Evolutionary conservation across 2,888 invertebrate genomes (phyloP), one percentile per base, ranked within the genome.

Genomic region (Diplazon laetatorius): DNA sequence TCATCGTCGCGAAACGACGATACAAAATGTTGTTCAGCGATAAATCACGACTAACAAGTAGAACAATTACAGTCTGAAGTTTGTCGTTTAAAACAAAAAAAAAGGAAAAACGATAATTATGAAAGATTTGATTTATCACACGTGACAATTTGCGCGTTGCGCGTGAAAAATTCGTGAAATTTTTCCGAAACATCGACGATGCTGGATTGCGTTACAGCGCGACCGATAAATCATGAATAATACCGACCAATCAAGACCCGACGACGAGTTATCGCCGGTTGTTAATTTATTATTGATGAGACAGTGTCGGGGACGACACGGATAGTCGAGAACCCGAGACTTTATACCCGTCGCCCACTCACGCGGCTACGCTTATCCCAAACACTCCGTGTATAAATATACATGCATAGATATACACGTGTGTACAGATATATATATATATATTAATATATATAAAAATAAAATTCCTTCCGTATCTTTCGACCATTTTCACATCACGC

Each of bases 261-360:
- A 8, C 68, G 68, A 60, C 44, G 59, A 52, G 63, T 74, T 74
- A 78, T 78, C 78, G 63, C 48, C n/a, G n/a, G 42, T 68, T 44
- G 73, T 74, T 74, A 70, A 74, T 78, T 78, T 46, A 63, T 74
- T 74, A 78, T 78, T 78, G 57, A 73, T 37, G 69, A 69, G 52
- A 35, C 44, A 59, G 30, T 55, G 30, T n/a, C n/a, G n/a, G n/a
- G 16, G 16, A 39, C 37, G 12, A 35, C 30, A 30, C 37, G 16
- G 22, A n/a, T 5, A 18, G 10, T 12, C 12, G 16, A 39, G 37
- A 37, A n/a, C n/a, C 9, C 10, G 10, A n/a, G 10, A 42, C 42
- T 42, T 2, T 42, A 42, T 6, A 42, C n/a, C n/a, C 42, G 10
- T 8, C n/a, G n/a, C n/a, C 10, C n/a, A 42, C n/a, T 2, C 12